Base-by-base conservation (phyloP, 92 coral and sea anemone species). In the Epizoanthus scotinus region DNA sequence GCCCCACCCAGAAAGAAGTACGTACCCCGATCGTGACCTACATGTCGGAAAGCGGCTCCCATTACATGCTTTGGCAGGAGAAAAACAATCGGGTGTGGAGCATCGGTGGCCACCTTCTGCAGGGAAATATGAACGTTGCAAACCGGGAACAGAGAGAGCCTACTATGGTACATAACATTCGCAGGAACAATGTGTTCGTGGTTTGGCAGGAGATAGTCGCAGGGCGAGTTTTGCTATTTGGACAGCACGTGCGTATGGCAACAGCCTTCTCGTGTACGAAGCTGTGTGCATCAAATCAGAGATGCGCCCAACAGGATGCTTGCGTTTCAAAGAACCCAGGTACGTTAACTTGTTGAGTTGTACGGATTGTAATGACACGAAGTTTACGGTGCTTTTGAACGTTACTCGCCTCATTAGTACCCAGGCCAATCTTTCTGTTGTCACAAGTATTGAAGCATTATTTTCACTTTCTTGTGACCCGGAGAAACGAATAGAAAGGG, bases 11-110 rank as follows among this genome's bases (percentile, higher is more conserved):
- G 74, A 78, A 73, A 61, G 90, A 87, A 71, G 90, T 91, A 2
- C 81, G 84, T 58, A 89, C 86, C 20, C 95, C 99, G 0, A 95
- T 85, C n/a, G 86, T 93, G 8, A 82, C 91, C 57, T 90, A 84
- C 71, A 82, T 91, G 71, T 90, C 95, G 0, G 59, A 55, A 63
- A 89, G 87, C 44, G 91, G 92, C 22, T 83, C 85, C 17, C 98
- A 95, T 72, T 87, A 83, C 36, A 86, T 95, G 74, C 3, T 95
- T 20, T 95, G 99, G 99, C 92, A 95, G 63, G 91, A 95, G 59
- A 88, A 89, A 54, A 71, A 79, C 36, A 62, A 40, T 58, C 67
- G 74, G 17, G 47, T 91, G 28, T 90, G 92, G 94, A 86, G 75
- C 26, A 92, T 95, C 15, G 95, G 98, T 12, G 98, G 98, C 28